Evolutionary conservation across 2,113 vertebrate species (phyloP).

Genomic region (Nyctibius bracteatus): DNA sequence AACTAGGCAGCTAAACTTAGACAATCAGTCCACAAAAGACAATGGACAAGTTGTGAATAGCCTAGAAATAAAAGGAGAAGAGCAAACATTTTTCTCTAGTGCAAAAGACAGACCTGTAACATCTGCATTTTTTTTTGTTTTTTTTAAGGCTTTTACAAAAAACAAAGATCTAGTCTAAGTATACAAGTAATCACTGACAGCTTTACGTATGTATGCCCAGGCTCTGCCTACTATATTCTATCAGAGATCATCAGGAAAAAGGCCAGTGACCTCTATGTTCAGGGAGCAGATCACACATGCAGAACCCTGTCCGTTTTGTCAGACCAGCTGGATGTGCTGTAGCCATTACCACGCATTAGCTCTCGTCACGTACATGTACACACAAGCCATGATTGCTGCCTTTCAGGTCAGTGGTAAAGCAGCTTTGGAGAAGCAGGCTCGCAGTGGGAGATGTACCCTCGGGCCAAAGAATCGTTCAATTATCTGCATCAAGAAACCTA

Average conservation of each 20-base stretch:
- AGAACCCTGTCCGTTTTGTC: background rate
- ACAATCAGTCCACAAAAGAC: background rate
- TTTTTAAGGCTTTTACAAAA: background rate
- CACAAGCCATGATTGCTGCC: background rate
- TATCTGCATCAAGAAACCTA: background rate
- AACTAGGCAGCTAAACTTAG: background rate
- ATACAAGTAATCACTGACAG: background rate
- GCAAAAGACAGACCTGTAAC: background rate
- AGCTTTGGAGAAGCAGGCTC: background rate
- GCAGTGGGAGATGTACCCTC: background rate
- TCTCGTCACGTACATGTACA: background rate
- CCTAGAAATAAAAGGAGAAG: background rate
- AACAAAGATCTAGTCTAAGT: background rate
- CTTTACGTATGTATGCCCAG: background rate
- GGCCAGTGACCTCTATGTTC: background rate
- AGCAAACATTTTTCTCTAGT: background rate
- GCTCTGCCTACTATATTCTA: background rate
- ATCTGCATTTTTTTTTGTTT: background rate
- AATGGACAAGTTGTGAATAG: background rate
- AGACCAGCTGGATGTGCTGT: background rate
- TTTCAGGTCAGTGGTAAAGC: background rate
- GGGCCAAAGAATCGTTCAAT: constrained; percentile 7
- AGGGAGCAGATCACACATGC: background rate
- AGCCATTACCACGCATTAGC: background rate
- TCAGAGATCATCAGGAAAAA: background rate